phyloP scores from a whole-genome alignment of 2,888 invertebrate species.

The Apocheima hispidaria region DNA sequence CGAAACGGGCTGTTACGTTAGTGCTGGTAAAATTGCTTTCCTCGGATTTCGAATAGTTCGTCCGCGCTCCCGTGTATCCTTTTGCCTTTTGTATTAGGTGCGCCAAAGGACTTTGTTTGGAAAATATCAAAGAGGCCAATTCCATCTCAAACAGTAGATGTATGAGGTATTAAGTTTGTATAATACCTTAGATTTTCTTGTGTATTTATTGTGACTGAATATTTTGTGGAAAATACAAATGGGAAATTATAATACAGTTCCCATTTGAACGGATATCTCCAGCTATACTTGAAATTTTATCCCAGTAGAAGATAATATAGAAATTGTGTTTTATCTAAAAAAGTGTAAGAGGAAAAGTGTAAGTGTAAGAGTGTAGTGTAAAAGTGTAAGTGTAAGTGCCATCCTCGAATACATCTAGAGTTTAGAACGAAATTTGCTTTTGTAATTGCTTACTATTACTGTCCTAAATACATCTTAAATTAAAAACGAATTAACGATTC shows the following conservation, averaged over 20 bases:
- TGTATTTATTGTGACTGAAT: conserved; percentile 21
- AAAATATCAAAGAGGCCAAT: conserved; percentile 39
- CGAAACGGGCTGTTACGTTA: conserved; percentile 33
- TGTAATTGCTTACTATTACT: neutral
- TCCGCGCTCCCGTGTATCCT: conserved; percentile 31
- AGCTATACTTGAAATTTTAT: conserved; percentile 6
- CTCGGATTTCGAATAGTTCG: conserved; percentile 38
- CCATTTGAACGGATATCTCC: conserved; percentile 14
- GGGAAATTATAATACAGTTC: conserved; percentile 24
- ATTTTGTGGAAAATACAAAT: too few species aligned
- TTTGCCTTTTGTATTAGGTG: conserved; percentile 33
- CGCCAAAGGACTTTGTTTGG: conserved; percentile 35
- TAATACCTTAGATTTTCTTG: conserved; percentile 28
- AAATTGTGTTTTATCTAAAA: neutral
- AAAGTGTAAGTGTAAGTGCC: too few species aligned
- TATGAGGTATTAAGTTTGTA: conserved; percentile 26
- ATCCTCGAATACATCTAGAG: neutral
- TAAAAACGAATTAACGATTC: conserved; percentile 23
- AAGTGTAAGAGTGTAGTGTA: too few species aligned
- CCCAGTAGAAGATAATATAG: neutral
- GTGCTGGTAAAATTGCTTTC: conserved; percentile 38
- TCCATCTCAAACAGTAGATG: conserved; percentile 34
- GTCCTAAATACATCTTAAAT: conserved; percentile 3
- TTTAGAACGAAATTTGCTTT: neutral
- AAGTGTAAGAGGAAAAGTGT: too few species aligned